Conservation (phyloP, 2,797 vertebrate species). For the Dromococcyx pavoninus region DNA sequence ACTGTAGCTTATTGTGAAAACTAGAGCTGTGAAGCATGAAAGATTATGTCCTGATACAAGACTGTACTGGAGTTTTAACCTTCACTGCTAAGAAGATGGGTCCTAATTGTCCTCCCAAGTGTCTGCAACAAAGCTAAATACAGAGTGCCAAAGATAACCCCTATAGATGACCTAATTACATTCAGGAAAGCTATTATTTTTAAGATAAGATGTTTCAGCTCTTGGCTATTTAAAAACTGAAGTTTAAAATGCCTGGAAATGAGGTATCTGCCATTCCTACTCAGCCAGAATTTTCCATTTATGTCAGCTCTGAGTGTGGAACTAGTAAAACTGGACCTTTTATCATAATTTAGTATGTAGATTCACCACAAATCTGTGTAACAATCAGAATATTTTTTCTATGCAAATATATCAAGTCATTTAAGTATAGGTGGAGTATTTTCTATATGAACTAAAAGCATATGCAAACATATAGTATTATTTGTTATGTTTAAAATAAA, state of each 20-base stretch:
- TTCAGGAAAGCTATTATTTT: conserved; percentile 54
- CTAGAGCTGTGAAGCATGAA: conserved; percentile 57
- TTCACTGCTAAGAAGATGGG: conserved; percentile 52
- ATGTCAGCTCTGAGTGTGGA: not conserved
- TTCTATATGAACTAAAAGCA: not conserved
- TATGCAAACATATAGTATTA: not conserved
- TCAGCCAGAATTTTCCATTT: not conserved
- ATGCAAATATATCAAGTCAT: not conserved
- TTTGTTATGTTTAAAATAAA: not conserved
- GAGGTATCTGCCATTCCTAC: not conserved
- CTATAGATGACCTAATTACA: conserved; percentile 56
- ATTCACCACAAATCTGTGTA: not conserved
- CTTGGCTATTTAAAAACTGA: not conserved
- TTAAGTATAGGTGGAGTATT: not conserved
- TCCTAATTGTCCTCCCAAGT: conserved; percentile 48
- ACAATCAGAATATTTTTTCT: not conserved
- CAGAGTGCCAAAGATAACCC: conserved; percentile 23
- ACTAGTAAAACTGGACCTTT: not conserved
- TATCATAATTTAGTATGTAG: not conserved
- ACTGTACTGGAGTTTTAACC: conserved; percentile 56
- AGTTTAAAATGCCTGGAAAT: not conserved
- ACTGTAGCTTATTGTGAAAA: conserved; percentile 31
- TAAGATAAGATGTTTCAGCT: not conserved
- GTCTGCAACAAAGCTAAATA: conserved; percentile 56
- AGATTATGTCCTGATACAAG: conserved; percentile 54